Base-by-base conservation (phyloP, 1,140 invertebrate genomes). In the Steinernema feltiae region DNA sequence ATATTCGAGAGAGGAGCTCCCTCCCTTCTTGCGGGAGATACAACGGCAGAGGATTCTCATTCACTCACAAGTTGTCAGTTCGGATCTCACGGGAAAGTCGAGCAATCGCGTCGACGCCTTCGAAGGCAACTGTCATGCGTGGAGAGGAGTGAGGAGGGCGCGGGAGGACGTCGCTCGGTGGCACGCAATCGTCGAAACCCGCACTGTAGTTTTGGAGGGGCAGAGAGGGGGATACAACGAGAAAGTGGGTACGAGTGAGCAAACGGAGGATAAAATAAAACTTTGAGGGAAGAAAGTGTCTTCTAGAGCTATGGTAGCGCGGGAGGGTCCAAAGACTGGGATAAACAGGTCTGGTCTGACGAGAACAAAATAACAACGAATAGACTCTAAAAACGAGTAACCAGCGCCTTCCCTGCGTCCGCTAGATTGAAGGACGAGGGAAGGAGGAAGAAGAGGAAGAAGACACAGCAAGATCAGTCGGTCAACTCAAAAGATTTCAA, bases 361-460 rank as follows among this genome's bases (percentile, higher is more conserved):
- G n/a, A n/a, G n/a, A n/a, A n/a, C n/a, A 46, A 12, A 46, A 46
- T 46, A 46, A 46, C 41, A 46, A 46, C 41, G 41, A 46, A 63
- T 63, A 63, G 24, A 63, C 53, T 63, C 53, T 63, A 63, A 21
- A 63, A 63, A 63, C 53, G 53, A 63, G 53, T 63, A 63, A 63
- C 53, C 53, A 63, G 24, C 53, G 3, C 12, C 53, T 27, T 63
- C 15, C 24, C 53, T 41, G 7, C 7, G 35, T 18, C 35, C 35
- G 35, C 53, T 7, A 7, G 7, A 7, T 21, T 12, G 24, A 27
- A 21, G 12, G 24, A 21, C 15, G 24, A 27, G 53, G 53, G 7
- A 63, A 63, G 53, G 53, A 3, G 24, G 53, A n/a, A 17, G 12
- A 3, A 21, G 24, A 63, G 12, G 53, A 63, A 27, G 53, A 17